These are phyloP conservation scores for Nephila pilipes DNA, from an alignment of 1,140 invertebrate species.

Conservation along the genomic window DNA sequence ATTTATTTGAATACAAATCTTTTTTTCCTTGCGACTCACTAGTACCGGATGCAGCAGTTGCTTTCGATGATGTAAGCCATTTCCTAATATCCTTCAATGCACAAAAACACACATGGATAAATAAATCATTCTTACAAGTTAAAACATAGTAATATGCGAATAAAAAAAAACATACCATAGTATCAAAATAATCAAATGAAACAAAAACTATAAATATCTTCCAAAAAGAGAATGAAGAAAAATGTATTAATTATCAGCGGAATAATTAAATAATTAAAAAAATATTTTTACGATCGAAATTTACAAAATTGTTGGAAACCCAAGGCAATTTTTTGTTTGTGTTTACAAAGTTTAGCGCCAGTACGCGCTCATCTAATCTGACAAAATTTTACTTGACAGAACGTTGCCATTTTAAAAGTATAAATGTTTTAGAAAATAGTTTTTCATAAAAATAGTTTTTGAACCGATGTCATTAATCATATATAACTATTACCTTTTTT, in stretches of 20 bases:
- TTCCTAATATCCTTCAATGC: slow-evolving; percentile 58
- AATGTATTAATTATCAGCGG: background rate
- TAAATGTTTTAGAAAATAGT: background rate
- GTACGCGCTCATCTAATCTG: background rate
- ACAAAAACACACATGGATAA: background rate
- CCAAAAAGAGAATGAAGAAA: background rate
- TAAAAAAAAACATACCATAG: background rate
- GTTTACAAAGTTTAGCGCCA: slow-evolving; percentile 14
- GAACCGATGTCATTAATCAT: no score
- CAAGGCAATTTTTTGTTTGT: background rate
- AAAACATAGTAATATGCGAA: background rate
- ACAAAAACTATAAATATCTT: background rate
- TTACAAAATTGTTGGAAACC: background rate
- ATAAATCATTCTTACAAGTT: background rate
- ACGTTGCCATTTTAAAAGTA: background rate
- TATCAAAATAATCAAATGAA: background rate
- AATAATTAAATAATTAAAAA: background rate
- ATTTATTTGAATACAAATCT: background rate
- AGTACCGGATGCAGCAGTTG: background rate
- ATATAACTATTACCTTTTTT: no score
- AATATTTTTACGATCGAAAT: background rate
- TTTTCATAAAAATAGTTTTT: no score
- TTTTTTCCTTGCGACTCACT: background rate
- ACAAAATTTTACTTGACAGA: background rate
- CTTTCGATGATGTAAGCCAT: slow-evolving; percentile 42